Evolutionary conservation across 1,140 invertebrate species (phyloP), one percentile per base, ranked within the genome.

Genomic region (Pogonomyrmex californicus): DNA sequence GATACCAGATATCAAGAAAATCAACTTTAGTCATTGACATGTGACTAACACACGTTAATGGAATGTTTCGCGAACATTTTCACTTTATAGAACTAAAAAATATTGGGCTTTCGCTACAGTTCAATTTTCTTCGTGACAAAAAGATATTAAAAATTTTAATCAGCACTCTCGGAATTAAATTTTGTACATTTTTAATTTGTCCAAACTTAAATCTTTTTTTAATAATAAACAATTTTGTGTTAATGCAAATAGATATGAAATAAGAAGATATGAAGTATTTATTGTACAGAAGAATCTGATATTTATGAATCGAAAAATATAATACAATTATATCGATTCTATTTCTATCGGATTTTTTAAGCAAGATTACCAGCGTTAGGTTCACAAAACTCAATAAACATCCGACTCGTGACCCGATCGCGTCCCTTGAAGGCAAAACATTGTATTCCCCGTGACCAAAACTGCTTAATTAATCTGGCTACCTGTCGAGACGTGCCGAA

Each of bases 391-490:
- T 71, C 3, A 71, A 38, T 23, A 58, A 49, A 49, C 56, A 23
- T 23, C 1, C 36, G 6, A 2, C 14, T 4, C 41, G 44, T 47
- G 33, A 4, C 23, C 23, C 17, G 17, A 51, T 65, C 17, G 60
- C 17, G 49, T 66, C 49, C 78, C 78, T 70, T 58, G 49, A 49
- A 81, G 63, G 51, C 36, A 44, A 81, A 68, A 63, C 63, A 36
- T 81, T 36, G 36, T 81, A 81, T 81, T 81, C 30, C 49, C 78
- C 14, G 33, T 17, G 63, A 70, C 78, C 49, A 70, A 70, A 23
- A 58, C 78, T 81, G 78, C 63, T 81, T 81, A 81, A 81, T 81
- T 81, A 81, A 81, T 81, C 78, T 51, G 65, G 65, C 78, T 70
- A 38, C 78, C 63, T 81, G 78, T 81, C 65, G 78, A 41, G 78